These are phyloP conservation scores for Phoenicopterus ruber DNA, from an alignment of 2,113 vertebrate species.

Conservation along the genomic window DNA sequence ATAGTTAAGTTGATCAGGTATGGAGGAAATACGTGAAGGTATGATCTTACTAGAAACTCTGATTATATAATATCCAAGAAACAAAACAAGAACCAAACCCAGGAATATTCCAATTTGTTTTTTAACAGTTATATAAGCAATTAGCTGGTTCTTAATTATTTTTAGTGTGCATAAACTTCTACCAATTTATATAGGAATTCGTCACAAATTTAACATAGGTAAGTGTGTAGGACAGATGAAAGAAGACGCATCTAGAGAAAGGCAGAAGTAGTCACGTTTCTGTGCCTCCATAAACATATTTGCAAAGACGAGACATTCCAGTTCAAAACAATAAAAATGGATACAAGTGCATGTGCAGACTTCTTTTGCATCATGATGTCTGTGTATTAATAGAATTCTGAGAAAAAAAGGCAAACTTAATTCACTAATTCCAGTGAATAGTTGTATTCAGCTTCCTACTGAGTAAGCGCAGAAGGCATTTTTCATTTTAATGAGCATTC, in stretches of 20 bases:
- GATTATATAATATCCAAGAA: background rate
- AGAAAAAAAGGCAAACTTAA: background rate
- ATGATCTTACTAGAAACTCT: background rate
- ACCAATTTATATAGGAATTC: background rate
- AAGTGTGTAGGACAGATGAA: background rate
- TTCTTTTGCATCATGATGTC: background rate
- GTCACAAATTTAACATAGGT: background rate
- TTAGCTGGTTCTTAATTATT: background rate
- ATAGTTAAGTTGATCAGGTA: background rate
- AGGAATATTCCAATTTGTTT: background rate
- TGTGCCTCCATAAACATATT: background rate
- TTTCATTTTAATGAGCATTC: conserved; percentile 9
- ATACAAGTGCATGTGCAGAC: background rate
- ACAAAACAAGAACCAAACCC: background rate
- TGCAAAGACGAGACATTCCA: background rate
- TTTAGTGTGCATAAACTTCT: background rate
- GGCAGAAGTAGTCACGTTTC: background rate
- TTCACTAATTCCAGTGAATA: conserved; percentile 29
- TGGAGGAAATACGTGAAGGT: background rate
- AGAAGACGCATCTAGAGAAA: background rate
- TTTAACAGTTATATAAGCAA: background rate
- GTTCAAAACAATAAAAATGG: background rate
- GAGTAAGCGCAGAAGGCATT: background rate
- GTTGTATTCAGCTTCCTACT: conserved; percentile 9
- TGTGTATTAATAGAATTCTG: conserved; percentile 21